Percentiles rank a stretch among this genome's conserved stretches.
Evolutionary conservation across 1,140 invertebrate species (phyloP).

Genomic region (Drosophila saltans): DNA sequence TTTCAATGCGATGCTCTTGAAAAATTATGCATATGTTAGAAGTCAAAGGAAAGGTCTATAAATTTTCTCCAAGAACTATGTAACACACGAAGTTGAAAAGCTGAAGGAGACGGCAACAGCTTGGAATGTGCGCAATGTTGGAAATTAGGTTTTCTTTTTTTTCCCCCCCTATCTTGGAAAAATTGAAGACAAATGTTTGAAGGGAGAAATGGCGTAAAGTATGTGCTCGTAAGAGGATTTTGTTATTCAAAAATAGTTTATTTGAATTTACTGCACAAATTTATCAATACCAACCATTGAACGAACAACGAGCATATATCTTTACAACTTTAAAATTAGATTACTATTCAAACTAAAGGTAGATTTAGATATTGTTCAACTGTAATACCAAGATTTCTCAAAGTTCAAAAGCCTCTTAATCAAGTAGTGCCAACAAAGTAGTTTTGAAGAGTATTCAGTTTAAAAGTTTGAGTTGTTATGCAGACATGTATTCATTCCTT

Average conservation of each 20-base stretch:
- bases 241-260: neutral
- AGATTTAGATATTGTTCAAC: too few relatives aligned
- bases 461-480: too few relatives aligned
- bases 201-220: neutral
- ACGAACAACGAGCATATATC: neutral
- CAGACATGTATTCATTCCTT: too few relatives aligned
- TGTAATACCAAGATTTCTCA: too few relatives aligned
- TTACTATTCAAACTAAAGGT: too few relatives aligned
- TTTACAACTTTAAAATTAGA: too few relatives aligned
- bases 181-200: conserved; percentile 1
- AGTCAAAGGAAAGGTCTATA: conserved; percentile 74
- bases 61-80: conserved; percentile 54
- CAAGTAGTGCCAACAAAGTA: too few relatives aligned
- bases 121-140: conserved; percentile 54
- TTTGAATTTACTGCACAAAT: neutral
- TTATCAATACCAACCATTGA: neutral
- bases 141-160: conserved; percentile 37
- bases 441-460: too few relatives aligned
- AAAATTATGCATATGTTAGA: conserved; percentile 79
- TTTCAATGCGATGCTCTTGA: conserved; percentile 66
- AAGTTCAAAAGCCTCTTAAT: too few relatives aligned
- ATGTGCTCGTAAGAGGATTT: neutral
- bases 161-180: neutral
- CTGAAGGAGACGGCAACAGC: conserved; percentile 19
- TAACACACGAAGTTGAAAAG: conserved; percentile 31